These are phyloP conservation scores for Phaetusa simplex DNA, from an alignment of 2,113 vertebrate genomes.

Conservation along the genomic window DNA sequence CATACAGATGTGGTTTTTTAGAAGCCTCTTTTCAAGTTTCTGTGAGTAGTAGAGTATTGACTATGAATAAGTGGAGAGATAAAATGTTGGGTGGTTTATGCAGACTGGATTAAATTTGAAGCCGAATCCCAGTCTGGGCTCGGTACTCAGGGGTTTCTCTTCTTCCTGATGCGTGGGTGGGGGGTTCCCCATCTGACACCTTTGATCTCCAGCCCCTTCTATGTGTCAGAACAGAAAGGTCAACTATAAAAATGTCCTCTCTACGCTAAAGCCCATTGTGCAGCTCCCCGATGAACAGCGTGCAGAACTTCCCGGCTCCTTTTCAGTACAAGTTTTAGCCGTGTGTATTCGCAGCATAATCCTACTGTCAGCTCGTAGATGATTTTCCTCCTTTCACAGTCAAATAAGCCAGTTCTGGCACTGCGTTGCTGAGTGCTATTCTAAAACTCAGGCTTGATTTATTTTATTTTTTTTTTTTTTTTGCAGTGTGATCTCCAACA, in stretches of 20 bases:
- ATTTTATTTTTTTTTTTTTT: not conserved
- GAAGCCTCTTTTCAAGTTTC: not conserved
- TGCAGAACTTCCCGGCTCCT: not conserved
- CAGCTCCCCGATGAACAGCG: not conserved
- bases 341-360: not conserved
- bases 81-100: not conserved
- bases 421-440: not conserved
- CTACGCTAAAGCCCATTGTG: not conserved
- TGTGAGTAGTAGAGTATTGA: not conserved
- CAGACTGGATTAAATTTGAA: not conserved
- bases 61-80: not conserved
- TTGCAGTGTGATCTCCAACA: constrained; percentile 95
- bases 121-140: not conserved
- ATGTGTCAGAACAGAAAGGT: not conserved
- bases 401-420: not conserved
- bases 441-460: not conserved
- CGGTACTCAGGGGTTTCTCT: not conserved
- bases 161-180: not conserved
- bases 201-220: not conserved
- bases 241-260: not conserved
- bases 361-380: not conserved
- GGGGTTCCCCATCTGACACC: not conserved
- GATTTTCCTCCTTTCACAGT: not conserved
- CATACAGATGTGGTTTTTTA: not conserved
- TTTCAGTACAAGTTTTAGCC: not conserved